These are phyloP conservation scores for Ophion obscuratus DNA, from an alignment of 2,888 invertebrate species.

Conservation along the genomic window DNA sequence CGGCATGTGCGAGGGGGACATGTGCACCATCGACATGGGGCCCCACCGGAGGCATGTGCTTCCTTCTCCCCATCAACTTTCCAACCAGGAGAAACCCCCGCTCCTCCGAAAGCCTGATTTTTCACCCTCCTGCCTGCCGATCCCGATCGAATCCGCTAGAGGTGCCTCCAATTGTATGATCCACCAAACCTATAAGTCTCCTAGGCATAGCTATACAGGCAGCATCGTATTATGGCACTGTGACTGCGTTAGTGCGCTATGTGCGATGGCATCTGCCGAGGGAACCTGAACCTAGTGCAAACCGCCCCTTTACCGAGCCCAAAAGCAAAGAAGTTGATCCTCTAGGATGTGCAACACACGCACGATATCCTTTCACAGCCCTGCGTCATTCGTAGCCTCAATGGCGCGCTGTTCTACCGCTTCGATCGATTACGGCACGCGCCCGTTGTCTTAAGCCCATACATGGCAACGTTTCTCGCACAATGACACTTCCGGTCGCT, in stretches of 20 bases:
- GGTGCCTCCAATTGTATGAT: slow-evolving; percentile 59
- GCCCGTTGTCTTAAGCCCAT: slow-evolving; percentile 49
- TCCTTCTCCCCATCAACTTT: slow-evolving; percentile 52
- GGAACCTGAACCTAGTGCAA: slow-evolving; percentile 34
- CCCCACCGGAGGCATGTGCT: slow-evolving; percentile 64
- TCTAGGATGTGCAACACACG: slow-evolving; percentile 17
- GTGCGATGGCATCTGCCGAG: slow-evolving; percentile 22
- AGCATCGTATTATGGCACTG: slow-evolving; percentile 28
- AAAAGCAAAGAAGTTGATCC: slow-evolving; percentile 47
- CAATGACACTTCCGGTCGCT: slow-evolving; percentile 49
- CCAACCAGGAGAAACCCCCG: slow-evolving; percentile 12
- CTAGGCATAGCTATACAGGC: slow-evolving; percentile 30
- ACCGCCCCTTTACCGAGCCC: slow-evolving; percentile 17
- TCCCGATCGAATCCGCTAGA: slow-evolving; percentile 58
- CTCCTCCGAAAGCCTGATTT: not conserved
- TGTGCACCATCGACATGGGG: slow-evolving; percentile 66
- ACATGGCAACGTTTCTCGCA: not conserved
- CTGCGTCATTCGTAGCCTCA: slow-evolving; percentile 14
- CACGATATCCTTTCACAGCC: not conserved
- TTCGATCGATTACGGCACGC: slow-evolving; percentile 40
- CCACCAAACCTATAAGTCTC: slow-evolving; percentile 34
- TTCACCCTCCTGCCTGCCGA: slow-evolving; percentile 17
- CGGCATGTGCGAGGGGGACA: slow-evolving; percentile 69
- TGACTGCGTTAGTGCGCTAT: slow-evolving; percentile 8
- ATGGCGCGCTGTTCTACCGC: slow-evolving; percentile 13